Base-by-base conservation (phyloP, 2,797 vertebrate species). In the Eutrigla gurnardus region DNA sequence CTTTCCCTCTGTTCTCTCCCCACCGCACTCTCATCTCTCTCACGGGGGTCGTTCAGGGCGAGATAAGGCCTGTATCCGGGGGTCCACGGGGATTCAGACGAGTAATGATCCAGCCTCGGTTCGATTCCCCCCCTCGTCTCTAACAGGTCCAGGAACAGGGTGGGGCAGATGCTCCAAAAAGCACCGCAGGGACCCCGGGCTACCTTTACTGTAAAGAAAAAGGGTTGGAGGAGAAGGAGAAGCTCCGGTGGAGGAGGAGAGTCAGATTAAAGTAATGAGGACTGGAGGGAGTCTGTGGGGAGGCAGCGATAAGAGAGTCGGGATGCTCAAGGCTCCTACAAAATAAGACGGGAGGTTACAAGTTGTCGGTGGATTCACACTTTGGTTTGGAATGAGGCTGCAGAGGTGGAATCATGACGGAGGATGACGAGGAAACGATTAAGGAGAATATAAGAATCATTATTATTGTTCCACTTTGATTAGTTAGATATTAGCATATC, bases 41-140 rank as follows among this genome's bases (percentile, higher is more conserved):
- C 87, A 50, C 68, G 86, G 80, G 88, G 75, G 87, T 88, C 81
- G 63, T 92, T 86, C 84, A 60, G 83, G 70, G 75, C 11, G 25
- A 81, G 78, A 83, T 89, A 70, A 73, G 82, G 74, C 77, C 84
- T 86, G 67, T 77, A 74, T 88, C 73, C 67, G 59, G 3, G 71
- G 46, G 69, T 80, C 86, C 47, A 3, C 63, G 6, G 84, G 83
- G 84, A 90, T 73, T 81, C 80, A 89, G 91, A 85, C 83, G 25
- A 75, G 71, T 87, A 91, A 89, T 77, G 87, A 93, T 88, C 77
- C 66, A 86, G 43, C 77, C 77, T 62, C 81, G 40, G 25, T 25
- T 25, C 25, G 25, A 25, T 25, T 25, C 33, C 5, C 14, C 58
- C 18, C 57, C 33, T 70, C 54, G 2, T 81, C 64, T 67, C 65